A percentile compares a stretch with the other conserved stretches of the same genome.
Evolutionary conservation across 30 jellyfish, hydroid and myxozoan genomes (phyloP).

Genomic region (Aurelia sp.): DNA sequence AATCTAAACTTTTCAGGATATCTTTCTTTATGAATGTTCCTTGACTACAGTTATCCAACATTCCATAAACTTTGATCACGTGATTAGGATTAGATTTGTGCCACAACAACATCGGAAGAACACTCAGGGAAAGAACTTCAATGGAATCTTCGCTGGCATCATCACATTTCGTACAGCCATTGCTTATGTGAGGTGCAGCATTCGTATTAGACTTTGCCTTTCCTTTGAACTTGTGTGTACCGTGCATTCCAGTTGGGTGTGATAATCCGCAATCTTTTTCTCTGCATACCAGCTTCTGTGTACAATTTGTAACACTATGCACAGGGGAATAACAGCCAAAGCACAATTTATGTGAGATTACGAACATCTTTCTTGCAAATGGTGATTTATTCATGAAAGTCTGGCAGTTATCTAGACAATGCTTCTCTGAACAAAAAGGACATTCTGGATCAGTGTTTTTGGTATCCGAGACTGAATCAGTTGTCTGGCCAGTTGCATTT

Average conservation of each 20-base stretch:
- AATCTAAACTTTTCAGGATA: no score
- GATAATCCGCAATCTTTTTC: constrained; percentile 41
- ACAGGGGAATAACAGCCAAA: constrained; percentile 56
- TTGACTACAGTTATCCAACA: no score
- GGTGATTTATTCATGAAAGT: constrained; percentile 24
- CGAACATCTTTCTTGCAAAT: constrained; percentile 46
- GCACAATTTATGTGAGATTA: constrained; percentile 34
- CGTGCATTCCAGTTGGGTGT: constrained; percentile 61
- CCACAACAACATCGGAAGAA: background rate
- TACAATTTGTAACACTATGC: constrained; percentile 23
- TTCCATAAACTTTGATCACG: no score
- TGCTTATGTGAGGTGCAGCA: constrained; percentile 27
- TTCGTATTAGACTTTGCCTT: constrained; percentile 35
- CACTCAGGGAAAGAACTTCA: constrained; percentile 16
- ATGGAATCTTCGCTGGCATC: constrained; percentile 20
- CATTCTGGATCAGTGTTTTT: constrained; percentile 36
- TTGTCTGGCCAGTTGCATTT: constrained; percentile 1
- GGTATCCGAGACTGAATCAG: constrained; percentile 27
- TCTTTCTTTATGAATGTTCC: no score
- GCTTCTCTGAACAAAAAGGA: constrained; percentile 48
- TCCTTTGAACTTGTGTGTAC: constrained; percentile 47
- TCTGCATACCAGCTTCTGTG: constrained; percentile 60
- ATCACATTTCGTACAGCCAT: constrained; percentile 40
- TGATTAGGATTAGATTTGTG: no score
- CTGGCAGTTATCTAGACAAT: constrained; percentile 52